phyloP scores from a whole-genome alignment of 2,888 invertebrate genomes.

The Hemaris fuciformis region DNA sequence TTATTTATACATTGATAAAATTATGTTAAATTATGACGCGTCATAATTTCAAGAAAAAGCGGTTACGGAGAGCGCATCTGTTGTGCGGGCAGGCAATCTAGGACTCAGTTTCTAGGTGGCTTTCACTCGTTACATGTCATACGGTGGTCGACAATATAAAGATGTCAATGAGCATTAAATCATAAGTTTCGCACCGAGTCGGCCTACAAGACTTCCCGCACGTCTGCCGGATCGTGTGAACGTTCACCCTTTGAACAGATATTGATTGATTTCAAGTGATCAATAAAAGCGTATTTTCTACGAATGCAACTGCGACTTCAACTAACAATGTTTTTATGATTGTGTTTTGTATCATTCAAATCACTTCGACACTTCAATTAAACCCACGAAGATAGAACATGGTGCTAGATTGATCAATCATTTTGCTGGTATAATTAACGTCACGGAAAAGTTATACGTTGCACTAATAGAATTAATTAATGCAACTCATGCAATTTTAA shows the following conservation, averaged over 20 bases:
- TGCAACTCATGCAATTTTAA: neutral
- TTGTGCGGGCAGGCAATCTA: slow-evolving; percentile 36
- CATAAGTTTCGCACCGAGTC: neutral
- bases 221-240: neutral
- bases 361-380: neutral
- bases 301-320: neutral
- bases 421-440: neutral
- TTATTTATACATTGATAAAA: no score
- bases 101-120: slow-evolving; percentile 48
- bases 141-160: neutral
- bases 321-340: neutral
- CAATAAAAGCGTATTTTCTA: neutral
- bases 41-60: neutral
- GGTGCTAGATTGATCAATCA: neutral
- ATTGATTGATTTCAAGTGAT: slow-evolving; percentile 1
- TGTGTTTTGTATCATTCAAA: neutral
- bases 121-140: slow-evolving; percentile 43
- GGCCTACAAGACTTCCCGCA: neutral
- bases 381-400: no score
- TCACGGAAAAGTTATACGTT: neutral
- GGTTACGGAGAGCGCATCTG: slow-evolving; percentile 18
- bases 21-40: no score
- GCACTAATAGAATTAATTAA: neutral
- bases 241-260: neutral
- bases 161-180: neutral